Conservation (phyloP, 64 coral and sea anemone species). For the Pocillopora verrucosa region DNA sequence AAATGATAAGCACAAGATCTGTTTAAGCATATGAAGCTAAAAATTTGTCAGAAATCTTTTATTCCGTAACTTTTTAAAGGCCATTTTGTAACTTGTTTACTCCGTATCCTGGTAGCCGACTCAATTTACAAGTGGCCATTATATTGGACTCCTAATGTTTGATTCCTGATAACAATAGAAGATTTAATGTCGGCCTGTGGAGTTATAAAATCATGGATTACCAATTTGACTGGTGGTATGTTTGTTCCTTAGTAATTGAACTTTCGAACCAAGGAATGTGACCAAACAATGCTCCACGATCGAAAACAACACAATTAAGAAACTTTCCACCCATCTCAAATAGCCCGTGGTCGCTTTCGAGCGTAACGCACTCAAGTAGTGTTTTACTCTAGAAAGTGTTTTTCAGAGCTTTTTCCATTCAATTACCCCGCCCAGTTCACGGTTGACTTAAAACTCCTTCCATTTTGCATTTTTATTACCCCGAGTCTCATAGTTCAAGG, state of each 20-base stretch:
- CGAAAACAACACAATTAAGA: not conserved
- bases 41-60: not conserved
- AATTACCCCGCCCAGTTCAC: constrained; percentile 25
- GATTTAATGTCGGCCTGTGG: not conserved
- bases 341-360: not conserved
- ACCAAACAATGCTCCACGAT: not conserved
- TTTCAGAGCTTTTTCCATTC: constrained; percentile 4
- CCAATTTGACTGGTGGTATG: constrained; percentile 9
- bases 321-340: not conserved
- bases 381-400: constrained; percentile 4
- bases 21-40: not conserved
- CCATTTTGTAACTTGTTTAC: not conserved
- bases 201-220: not conserved
- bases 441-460: constrained; percentile 40
- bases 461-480: constrained; percentile 31
- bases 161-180: constrained; percentile 11
- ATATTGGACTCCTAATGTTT: constrained; percentile 7
- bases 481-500: not conserved
- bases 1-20: not conserved
- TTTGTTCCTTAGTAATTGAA: constrained; percentile 25
- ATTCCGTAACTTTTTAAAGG: not conserved
- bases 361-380: not conserved
- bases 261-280: not conserved
- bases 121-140: constrained; percentile 2
- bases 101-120: not conserved